These are phyloP conservation scores for Temnopleurus reevesii DNA, from an alignment of 53 echinoderm and acorn worm species.

Conservation along the genomic window DNA sequence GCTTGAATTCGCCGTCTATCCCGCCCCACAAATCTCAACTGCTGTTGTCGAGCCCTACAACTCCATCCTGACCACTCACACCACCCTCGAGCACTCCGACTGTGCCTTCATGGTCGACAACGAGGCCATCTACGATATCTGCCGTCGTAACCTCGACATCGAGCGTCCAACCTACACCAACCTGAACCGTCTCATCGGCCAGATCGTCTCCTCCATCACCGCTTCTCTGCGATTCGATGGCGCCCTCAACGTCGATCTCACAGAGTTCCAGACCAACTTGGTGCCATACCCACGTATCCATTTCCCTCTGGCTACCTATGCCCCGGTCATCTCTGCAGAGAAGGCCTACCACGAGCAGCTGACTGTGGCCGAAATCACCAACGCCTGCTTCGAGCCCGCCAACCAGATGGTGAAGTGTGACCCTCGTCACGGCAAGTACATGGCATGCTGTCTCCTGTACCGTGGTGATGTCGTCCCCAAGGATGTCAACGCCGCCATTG, in stretches of 20 bases:
- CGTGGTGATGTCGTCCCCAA: constrained; percentile 98
- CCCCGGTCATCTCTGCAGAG: constrained; percentile 87
- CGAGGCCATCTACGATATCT: constrained; percentile 86
- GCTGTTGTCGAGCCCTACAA: constrained; percentile 84
- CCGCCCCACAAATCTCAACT: constrained; percentile 62
- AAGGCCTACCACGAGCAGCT: constrained; percentile 84
- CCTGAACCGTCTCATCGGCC: constrained; percentile 79
- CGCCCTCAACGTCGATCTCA: constrained; percentile 76
- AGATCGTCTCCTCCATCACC: constrained; percentile 82
- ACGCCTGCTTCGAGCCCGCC: constrained; percentile 86
- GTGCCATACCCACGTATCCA: constrained; percentile 92
- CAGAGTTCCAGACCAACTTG: constrained; percentile 90
- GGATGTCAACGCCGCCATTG: constrained; percentile 90
- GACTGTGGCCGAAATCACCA: constrained; percentile 77
- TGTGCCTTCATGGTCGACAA: constrained; percentile 87
- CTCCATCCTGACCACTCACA: constrained; percentile 74
- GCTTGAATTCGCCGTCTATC: constrained; percentile 79
- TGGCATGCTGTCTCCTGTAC: constrained; percentile 97
- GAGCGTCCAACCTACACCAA: constrained; percentile 82
- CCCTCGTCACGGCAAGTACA: constrained; percentile 97
- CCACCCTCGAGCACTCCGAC: constrained; percentile 82
- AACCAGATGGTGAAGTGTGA: constrained; percentile 98
- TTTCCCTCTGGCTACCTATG: constrained; percentile 80
- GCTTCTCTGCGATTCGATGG: constrained; percentile 83
- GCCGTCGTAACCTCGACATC: constrained; percentile 78